Evolutionary conservation across 2,888 invertebrate species (phyloP).

Genomic region (Hedya salicella): DNA sequence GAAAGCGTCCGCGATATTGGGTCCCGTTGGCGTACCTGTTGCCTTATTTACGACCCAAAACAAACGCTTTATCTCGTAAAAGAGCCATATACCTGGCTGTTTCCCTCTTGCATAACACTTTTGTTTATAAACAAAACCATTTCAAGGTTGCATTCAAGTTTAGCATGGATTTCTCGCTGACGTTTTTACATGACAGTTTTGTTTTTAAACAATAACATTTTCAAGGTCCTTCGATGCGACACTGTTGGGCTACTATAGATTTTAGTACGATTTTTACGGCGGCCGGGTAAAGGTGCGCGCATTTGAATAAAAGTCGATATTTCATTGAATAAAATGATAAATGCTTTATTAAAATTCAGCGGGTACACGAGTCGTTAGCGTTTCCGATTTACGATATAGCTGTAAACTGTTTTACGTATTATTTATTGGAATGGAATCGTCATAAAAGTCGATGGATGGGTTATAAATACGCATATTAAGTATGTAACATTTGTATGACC

Average conservation of each 20-base stretch:
- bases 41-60: constrained; percentile 85
- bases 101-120: constrained; percentile 80
- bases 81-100: constrained; percentile 80
- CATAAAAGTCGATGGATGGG: constrained; percentile 54
- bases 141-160: constrained; percentile 64
- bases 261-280: constrained; percentile 67
- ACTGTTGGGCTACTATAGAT: constrained; percentile 47
- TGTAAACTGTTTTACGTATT: constrained; percentile 43
- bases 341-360: constrained; percentile 64
- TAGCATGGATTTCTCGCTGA: constrained; percentile 1
- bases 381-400: constrained; percentile 56
- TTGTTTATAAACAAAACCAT: constrained; percentile 83
- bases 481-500: constrained; percentile 49
- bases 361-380: constrained; percentile 55
- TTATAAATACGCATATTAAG: constrained; percentile 63
- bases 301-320: constrained; percentile 45
- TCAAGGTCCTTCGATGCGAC: background rate
- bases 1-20: constrained; percentile 79
- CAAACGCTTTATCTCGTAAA: constrained; percentile 84
- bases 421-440: constrained; percentile 48
- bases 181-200: constrained; percentile 7
- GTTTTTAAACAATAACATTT: constrained; percentile 22
- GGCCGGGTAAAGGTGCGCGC: constrained; percentile 60
- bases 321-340: constrained; percentile 52
- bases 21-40: constrained; percentile 83